Evolutionary conservation across 2,888 invertebrate genomes (phyloP).

Genomic region (Octodonta nipae): DNA sequence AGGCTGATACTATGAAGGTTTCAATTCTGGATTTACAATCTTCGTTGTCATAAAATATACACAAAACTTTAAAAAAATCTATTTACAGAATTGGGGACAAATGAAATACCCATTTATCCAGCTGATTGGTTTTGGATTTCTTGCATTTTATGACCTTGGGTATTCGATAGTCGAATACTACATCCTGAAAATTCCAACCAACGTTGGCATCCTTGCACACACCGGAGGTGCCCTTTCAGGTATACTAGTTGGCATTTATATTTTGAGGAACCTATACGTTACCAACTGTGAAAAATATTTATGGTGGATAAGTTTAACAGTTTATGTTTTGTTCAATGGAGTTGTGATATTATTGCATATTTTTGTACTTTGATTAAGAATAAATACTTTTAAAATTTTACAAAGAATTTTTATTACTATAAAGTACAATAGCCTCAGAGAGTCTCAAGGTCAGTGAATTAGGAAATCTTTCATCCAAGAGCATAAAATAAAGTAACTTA

Average conservation of each 20-base stretch:
- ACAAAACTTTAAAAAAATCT: too few relatives aligned
- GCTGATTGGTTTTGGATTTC: slow-evolving; percentile 62
- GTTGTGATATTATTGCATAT: too few relatives aligned
- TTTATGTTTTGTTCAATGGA: slow-evolving; percentile 31
- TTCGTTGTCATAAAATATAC: too few relatives aligned
- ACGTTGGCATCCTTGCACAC: slow-evolving; percentile 88
- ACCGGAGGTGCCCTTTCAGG: slow-evolving; percentile 77
- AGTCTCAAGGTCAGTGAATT: too few relatives aligned
- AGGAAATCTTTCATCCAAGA: too few relatives aligned
- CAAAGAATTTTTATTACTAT: too few relatives aligned
- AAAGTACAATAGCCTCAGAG: too few relatives aligned
- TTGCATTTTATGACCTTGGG: slow-evolving; percentile 72
- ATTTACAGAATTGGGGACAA: slow-evolving; percentile 79
- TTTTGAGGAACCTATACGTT: slow-evolving; percentile 47
- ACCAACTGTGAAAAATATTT: slow-evolving; percentile 45
- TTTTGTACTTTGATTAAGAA: too few relatives aligned
- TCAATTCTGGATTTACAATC: too few relatives aligned
- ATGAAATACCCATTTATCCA: slow-evolving; percentile 87
- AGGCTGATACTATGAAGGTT: too few relatives aligned
- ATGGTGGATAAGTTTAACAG: slow-evolving; percentile 56
- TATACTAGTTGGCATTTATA: slow-evolving; percentile 50
- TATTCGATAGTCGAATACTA: slow-evolving; percentile 81
- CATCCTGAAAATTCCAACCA: slow-evolving; percentile 48
- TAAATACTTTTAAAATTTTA: too few relatives aligned
- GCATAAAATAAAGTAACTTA: too few relatives aligned